Percentiles rank a stretch among this genome's conserved stretches.
These are phyloP conservation scores for Lasioglossum albipes DNA, from an alignment of 1,140 invertebrate species.

Conservation along the genomic window DNA sequence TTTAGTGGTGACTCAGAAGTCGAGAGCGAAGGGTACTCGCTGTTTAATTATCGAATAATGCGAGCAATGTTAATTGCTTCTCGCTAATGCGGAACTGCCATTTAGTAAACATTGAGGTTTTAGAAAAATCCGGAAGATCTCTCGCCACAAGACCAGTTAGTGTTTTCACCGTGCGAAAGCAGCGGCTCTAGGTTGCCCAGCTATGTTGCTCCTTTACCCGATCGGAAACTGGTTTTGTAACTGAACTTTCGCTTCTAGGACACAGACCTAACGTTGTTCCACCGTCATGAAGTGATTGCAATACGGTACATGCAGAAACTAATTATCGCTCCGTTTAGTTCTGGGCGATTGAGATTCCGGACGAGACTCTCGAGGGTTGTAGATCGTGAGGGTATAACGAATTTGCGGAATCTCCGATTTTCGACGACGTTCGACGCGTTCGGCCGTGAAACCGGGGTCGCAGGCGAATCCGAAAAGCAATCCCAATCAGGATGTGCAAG, in stretches of 20 bases:
- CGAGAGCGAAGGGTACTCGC: background rate
- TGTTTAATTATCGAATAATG: background rate
- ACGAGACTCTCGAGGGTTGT: too few relatives aligned
- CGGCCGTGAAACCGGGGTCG: background rate
- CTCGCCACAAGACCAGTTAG: too few relatives aligned
- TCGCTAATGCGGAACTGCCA: background rate
- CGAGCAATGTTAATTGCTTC: background rate
- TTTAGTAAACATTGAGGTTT: background rate
- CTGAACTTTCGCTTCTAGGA: slow-evolving; percentile 20
- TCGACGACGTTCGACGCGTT: background rate
- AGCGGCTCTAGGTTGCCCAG: background rate
- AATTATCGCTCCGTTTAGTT: background rate
- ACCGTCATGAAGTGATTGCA: background rate
- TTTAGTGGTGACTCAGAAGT: too few relatives aligned
- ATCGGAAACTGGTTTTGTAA: slow-evolving; percentile 27
- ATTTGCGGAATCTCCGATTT: too few relatives aligned
- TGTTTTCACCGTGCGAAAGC: slow-evolving; percentile 1
- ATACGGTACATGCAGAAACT: background rate
- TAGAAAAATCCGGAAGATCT: background rate
- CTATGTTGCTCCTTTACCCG: slow-evolving; percentile 7
- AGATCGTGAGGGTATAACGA: too few relatives aligned
- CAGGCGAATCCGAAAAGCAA: background rate
- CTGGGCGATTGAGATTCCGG: too few relatives aligned
- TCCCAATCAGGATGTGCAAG: slow-evolving; percentile 1
- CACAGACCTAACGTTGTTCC: background rate